Evolutionary conservation across 2,888 invertebrate genomes (phyloP), one percentile per base, ranked within the genome.

Genomic region (Plagodis dolabraria): DNA sequence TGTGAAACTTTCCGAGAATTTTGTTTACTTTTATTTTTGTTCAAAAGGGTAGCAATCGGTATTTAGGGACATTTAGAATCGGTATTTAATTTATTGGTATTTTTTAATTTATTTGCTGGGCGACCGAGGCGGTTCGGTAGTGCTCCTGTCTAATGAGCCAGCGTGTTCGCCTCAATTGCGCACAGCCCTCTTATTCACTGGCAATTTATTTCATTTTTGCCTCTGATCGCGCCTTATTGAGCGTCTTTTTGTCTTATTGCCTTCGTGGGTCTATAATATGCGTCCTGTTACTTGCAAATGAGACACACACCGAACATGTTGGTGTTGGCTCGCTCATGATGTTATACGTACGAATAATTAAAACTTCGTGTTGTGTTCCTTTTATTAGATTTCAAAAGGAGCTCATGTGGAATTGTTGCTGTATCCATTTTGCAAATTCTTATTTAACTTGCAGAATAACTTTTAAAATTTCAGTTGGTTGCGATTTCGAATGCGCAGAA

Each of bases 171-270:
- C 82, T 90, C 91, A 90, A 92, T 92, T 92, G 92, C 91, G 87
- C 90, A 89, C 87, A 86, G 86, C 82, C 89, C 87, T 89, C 87
- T 90, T 90, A 90, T 89, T 89, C 91, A 85, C 86, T 80, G 87
- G 90, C 91, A 92, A 92, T 92, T 92, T 92, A 92, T 92, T 92
- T 92, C 87, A 92, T 92, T 92, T 92, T 92, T 92, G 92, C 90
- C 80, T 92, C 86, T 89, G 92, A 90, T 89, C 90, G 90, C 91
- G 89, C 92, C 92, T 92, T 92, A 92, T 92, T 89, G 89, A 89
- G 91, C 77, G 85, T 79, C 85, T 91, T 92, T 92, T 92, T 89
- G 88, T 92, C 87, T 90, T 90, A 86, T 90, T 91, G 87, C 86
- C 87, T 87, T 86, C 87, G 87, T 87, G 89, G 87, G 87, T 89